phyloP scores from a whole-genome alignment of 2,113 vertebrate species.

The Sylvicapra grimmia region DNA sequence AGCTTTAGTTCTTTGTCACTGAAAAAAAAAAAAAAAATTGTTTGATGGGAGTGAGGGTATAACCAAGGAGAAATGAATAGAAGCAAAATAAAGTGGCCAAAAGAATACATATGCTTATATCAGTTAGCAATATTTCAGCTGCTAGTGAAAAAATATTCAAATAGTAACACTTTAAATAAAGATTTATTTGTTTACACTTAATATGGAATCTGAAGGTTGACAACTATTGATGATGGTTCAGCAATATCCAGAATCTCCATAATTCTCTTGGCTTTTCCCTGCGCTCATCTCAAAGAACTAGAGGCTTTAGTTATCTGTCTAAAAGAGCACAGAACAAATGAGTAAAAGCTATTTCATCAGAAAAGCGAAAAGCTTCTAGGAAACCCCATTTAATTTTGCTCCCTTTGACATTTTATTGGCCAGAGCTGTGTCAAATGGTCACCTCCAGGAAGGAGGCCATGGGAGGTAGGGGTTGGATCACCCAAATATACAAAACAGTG shows the following conservation, averaged over 20 bases:
- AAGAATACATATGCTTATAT: background rate
- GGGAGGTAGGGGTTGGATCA: background rate
- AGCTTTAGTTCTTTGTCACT: background rate
- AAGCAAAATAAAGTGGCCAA: background rate
- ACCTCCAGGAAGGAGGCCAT: background rate
- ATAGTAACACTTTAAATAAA: background rate
- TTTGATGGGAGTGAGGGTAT: background rate
- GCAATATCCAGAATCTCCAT: background rate
- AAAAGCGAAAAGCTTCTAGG: background rate
- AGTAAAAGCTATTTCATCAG: background rate
- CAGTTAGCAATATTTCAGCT: background rate
- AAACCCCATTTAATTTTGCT: background rate
- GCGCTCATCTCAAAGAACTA: background rate
- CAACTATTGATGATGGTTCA: background rate
- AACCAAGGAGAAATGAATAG: background rate
- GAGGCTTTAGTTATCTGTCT: background rate
- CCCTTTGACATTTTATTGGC: background rate
- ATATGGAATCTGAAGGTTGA: background rate
- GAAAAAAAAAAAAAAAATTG: background rate
- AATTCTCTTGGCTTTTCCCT: background rate
- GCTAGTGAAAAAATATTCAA: background rate
- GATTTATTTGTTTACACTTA: background rate
- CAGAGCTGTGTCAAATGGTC: background rate
- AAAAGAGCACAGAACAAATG: background rate
- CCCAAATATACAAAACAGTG: background rate